phyloP scores from a whole-genome alignment of 2,888 invertebrate genomes.

The Protophormia terraenovae region DNA sequence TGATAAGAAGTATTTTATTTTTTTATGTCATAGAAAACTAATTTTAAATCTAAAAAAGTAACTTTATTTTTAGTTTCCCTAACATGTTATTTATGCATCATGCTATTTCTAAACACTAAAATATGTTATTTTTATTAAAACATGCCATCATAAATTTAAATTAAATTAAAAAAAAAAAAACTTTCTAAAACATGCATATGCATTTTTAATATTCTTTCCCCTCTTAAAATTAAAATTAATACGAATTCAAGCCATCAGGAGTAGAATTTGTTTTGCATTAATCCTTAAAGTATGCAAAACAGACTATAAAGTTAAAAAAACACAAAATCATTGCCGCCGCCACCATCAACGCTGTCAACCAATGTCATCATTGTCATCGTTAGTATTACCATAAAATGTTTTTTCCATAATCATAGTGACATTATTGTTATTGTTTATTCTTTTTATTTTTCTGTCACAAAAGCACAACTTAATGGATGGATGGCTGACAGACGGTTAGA shows the following conservation, averaged over 20 bases:
- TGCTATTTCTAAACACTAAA: not conserved
- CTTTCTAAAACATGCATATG: not conserved
- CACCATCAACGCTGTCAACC: not conserved
- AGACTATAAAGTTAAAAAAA: not conserved
- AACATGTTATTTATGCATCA: not conserved
- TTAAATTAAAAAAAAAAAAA: not conserved
- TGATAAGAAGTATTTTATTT: too few relatives aligned
- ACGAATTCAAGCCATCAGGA: not conserved
- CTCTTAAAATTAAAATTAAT: not conserved
- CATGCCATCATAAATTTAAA: not conserved
- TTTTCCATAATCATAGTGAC: constrained; percentile 37
- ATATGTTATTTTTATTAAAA: not conserved
- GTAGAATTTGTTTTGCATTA: not conserved
- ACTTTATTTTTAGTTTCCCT: too few relatives aligned
- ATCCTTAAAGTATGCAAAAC: not conserved
- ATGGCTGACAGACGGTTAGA: not conserved
- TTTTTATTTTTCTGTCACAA: not conserved
- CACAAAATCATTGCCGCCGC: not conserved
- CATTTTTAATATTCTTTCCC: not conserved
- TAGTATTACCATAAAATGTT: constrained; percentile 13
- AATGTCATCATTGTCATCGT: constrained; percentile 18
- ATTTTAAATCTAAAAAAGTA: too few relatives aligned
- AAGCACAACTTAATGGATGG: not conserved
- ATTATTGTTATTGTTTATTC: constrained; percentile 37
- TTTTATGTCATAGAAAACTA: too few relatives aligned